Evolutionary conservation across 1,140 invertebrate species (phyloP).

Genomic region (Formica exsecta): DNA sequence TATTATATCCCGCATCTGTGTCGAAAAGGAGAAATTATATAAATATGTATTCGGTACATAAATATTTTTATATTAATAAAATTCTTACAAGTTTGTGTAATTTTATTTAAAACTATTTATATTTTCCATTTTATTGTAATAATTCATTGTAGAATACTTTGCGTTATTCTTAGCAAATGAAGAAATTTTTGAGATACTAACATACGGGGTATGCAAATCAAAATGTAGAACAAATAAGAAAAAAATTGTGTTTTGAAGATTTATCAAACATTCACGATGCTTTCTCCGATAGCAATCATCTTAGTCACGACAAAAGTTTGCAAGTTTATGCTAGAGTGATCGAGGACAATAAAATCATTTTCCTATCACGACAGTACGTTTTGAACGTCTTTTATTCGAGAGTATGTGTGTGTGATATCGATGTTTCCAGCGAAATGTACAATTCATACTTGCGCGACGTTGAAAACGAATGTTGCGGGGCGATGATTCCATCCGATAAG

Average conservation of each 20-base stretch:
- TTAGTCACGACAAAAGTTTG: constrained; percentile 32
- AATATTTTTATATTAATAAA: neutral
- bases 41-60: neutral
- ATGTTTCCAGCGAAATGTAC: constrained; percentile 57
- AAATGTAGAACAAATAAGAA: neutral
- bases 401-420: constrained; percentile 31
- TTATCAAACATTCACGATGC: constrained; percentile 15
- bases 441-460: constrained; percentile 58
- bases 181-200: neutral
- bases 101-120: neutral
- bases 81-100: neutral
- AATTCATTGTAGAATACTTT: neutral
- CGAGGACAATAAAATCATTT: constrained; percentile 55
- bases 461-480: neutral
- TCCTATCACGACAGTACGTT: constrained; percentile 17
- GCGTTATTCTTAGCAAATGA: neutral
- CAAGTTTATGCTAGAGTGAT: constrained; percentile 37
- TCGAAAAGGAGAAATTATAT: too few relatives aligned
- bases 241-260: constrained; percentile 11
- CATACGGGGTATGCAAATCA: neutral
- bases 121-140: neutral
- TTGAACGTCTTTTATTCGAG: constrained; percentile 37
- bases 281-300: neutral
- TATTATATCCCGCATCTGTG: neutral
- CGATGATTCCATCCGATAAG: constrained; percentile 43